These are phyloP conservation scores for Chionodraco myersi DNA, from an alignment of 2,113 vertebrate species.

Conservation along the genomic window DNA sequence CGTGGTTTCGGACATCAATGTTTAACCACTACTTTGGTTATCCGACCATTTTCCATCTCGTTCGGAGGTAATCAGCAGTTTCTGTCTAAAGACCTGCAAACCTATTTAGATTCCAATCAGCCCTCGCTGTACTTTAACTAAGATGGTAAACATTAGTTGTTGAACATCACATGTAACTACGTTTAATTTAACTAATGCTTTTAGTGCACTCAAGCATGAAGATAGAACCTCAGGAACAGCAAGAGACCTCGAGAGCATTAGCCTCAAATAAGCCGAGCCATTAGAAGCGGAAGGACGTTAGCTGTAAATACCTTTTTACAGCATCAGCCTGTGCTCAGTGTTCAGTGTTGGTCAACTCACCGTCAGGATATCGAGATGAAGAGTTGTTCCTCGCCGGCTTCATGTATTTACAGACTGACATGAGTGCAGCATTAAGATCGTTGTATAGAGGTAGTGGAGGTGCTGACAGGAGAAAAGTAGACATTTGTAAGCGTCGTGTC, in stretches of 20 bases:
- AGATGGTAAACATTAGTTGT: background rate
- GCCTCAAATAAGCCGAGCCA: too few relatives aligned
- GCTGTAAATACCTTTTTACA: too few relatives aligned
- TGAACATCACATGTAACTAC: background rate
- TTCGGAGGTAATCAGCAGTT: background rate
- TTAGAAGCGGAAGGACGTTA: too few relatives aligned
- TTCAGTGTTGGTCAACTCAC: background rate
- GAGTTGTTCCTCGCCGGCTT: background rate
- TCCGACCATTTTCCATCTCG: background rate
- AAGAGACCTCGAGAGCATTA: too few relatives aligned
- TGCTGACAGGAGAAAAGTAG: background rate
- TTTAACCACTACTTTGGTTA: background rate
- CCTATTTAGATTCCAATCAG: background rate
- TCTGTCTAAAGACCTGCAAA: background rate
- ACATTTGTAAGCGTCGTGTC: background rate
- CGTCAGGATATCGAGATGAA: background rate
- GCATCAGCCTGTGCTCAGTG: background rate
- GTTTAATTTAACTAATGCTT: too few relatives aligned
- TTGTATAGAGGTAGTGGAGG: slow-evolving; percentile 1
- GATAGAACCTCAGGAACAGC: too few relatives aligned
- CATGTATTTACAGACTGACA: background rate
- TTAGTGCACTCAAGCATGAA: too few relatives aligned
- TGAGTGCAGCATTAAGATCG: background rate
- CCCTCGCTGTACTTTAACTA: background rate
- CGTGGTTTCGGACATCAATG: background rate